These are phyloP conservation scores for Volucella zonaria DNA, from an alignment of 2,888 invertebrate species.

Conservation along the genomic window DNA sequence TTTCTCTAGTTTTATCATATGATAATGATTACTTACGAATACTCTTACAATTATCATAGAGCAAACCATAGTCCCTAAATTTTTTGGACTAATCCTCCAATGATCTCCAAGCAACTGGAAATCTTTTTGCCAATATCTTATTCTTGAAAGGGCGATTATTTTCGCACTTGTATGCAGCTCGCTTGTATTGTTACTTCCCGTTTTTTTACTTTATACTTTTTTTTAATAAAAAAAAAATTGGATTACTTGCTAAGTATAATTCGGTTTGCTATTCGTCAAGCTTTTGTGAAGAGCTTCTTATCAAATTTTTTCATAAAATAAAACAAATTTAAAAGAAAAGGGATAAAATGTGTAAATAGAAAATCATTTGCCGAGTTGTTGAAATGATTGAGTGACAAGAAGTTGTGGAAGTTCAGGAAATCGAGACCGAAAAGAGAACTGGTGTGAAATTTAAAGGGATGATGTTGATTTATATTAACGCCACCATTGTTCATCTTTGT, in stretches of 20 bases:
- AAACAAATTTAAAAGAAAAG: constrained; percentile 13
- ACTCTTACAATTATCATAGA: no score
- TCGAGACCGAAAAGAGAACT: constrained; percentile 6
- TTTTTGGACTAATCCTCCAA: no score
- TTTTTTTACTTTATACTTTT: neutral
- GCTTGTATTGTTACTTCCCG: neutral
- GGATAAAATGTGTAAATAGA: neutral
- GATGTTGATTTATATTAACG: constrained; percentile 75
- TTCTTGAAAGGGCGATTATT: neutral
- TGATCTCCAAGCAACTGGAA: no score
- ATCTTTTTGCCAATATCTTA: no score
- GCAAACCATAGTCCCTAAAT: no score
- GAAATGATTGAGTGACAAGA: constrained; percentile 2
- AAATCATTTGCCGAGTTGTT: constrained; percentile 5
- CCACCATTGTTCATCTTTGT: constrained; percentile 80
- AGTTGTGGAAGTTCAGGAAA: neutral
- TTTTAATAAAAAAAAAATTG: constrained; percentile 8
- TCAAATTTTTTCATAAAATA: constrained; percentile 7
- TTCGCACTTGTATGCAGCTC: neutral
- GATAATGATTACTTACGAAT: no score
- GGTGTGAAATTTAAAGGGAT: constrained; percentile 12
- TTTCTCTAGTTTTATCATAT: no score
- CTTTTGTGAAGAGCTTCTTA: neutral
- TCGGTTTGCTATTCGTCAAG: neutral
- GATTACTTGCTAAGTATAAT: constrained; percentile 14